phyloP scores from a whole-genome alignment of 2,888 invertebrate species.

The Bruchidius siliquastri region DNA sequence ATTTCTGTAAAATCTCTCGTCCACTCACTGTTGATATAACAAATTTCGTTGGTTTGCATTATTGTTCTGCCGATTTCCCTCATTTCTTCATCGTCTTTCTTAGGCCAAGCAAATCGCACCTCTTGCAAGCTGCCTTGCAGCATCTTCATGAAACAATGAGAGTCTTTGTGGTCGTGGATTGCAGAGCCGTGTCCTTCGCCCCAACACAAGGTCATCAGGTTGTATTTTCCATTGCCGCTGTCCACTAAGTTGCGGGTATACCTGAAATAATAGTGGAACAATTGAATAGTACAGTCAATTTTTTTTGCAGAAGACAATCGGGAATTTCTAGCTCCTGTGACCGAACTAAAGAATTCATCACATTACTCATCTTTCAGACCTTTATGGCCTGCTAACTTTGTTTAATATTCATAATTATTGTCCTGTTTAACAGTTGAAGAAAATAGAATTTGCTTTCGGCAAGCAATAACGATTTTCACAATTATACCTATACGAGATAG shows the following conservation, averaged over 20 bases:
- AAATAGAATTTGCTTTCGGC: too few species aligned
- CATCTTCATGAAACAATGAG: constrained; percentile 97
- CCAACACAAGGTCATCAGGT: constrained; percentile 98
- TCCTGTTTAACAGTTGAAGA: too few species aligned
- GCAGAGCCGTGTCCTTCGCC: constrained; percentile 91
- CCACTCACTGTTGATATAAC: constrained; percentile 88
- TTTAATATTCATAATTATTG: too few species aligned
- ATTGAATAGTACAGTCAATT: too few species aligned
- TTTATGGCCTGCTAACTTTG: too few species aligned
- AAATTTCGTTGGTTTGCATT: constrained; percentile 73
- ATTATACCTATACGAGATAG: too few species aligned
- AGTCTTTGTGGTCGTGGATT: constrained; percentile 93
- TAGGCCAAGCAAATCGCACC: constrained; percentile 80
- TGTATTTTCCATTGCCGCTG: constrained; percentile 94
- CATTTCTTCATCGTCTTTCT: constrained; percentile 39
- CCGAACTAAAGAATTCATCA: too few species aligned
- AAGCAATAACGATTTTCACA: too few species aligned
- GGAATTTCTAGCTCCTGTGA: too few species aligned
- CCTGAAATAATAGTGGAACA: constrained; percentile 49
- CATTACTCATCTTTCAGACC: too few species aligned
- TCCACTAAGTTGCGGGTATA: constrained; percentile 97
- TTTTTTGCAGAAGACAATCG: too few species aligned
- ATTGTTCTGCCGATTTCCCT: constrained; percentile 57
- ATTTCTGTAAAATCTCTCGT: too few species aligned
- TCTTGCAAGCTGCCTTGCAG: constrained; percentile 79